Conservation (phyloP, 2,888 invertebrate species). For the Allophyes oxyacanthae region DNA sequence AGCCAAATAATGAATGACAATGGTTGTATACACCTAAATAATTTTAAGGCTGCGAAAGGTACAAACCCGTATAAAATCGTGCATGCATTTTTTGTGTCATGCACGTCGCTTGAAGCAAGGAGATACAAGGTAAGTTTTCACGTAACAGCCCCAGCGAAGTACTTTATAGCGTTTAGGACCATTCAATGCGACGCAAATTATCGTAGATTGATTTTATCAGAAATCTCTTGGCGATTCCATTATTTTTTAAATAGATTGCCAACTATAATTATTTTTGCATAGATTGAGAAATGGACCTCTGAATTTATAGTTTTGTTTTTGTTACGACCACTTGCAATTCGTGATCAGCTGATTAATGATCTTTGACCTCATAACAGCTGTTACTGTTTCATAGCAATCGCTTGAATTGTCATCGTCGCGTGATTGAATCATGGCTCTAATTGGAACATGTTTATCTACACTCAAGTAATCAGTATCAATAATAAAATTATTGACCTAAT, state of each 20-base stretch:
- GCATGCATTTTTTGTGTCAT: conserved; percentile 95
- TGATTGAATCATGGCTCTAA: conserved; percentile 43
- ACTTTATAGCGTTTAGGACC: conserved; percentile 51
- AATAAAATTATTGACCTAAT: conserved; percentile 16
- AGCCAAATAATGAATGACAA: conserved; percentile 90
- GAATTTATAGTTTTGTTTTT: conserved; percentile 37
- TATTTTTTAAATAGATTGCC: conserved; percentile 4
- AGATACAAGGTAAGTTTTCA: conserved; percentile 92
- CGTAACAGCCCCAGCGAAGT: conserved; percentile 25
- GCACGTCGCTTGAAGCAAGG: conserved; percentile 94
- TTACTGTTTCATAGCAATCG: conserved; percentile 69
- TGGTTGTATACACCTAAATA: conserved; percentile 94
- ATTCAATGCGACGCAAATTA: conserved; percentile 57
- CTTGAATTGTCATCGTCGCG: conserved; percentile 38
- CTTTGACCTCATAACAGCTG: conserved; percentile 84
- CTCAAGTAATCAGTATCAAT: conserved; percentile 25
- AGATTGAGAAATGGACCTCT: background rate
- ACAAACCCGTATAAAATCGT: conserved; percentile 93
- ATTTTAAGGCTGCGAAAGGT: conserved; percentile 94
- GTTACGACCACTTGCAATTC: conserved; percentile 51
- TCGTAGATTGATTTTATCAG: conserved; percentile 47
- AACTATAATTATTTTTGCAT: conserved; percentile 4
- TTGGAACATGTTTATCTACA: conserved; percentile 19
- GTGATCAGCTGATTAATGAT: conserved; percentile 84
- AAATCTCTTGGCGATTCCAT: background rate